phyloP scores from a whole-genome alignment of 2,888 invertebrate genomes.

The Thymelicus acteon region DNA sequence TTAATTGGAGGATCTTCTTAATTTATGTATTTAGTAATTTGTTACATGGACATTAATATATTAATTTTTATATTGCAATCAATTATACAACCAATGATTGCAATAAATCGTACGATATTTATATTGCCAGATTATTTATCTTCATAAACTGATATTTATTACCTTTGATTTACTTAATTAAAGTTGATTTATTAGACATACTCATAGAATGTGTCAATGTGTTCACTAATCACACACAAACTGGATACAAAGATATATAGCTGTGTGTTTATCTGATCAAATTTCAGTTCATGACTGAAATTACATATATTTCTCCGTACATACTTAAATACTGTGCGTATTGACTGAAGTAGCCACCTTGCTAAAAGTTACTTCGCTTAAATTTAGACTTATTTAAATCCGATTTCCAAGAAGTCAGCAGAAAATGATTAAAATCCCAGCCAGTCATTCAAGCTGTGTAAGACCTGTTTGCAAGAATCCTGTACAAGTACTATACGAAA shows the following conservation, averaged over 20 bases:
- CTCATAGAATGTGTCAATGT: background rate
- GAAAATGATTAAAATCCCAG: slow-evolving; percentile 12
- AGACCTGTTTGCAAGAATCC: slow-evolving; percentile 12
- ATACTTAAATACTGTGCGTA: too few species aligned
- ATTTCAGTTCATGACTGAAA: too few species aligned
- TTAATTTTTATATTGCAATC: background rate
- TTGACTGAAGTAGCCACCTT: too few species aligned
- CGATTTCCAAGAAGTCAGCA: background rate
- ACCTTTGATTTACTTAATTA: background rate
- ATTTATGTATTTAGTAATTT: too few species aligned
- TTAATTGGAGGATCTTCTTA: too few species aligned
- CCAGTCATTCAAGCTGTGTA: slow-evolving; percentile 13
- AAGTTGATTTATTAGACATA: background rate
- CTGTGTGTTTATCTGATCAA: too few species aligned
- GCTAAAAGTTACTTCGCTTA: too few species aligned
- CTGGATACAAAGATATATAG: too few species aligned
- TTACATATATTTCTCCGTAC: too few species aligned
- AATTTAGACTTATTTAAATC: background rate
- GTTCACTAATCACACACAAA: too few species aligned
- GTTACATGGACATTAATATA: too few species aligned
- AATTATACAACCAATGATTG: background rate
- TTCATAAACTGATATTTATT: background rate
- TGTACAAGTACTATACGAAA: background rate
- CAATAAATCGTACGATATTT: background rate
- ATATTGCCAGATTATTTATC: background rate